Conservation (phyloP, 2,113 vertebrate species). For the Protobothrops mucrosquamatus region DNA sequence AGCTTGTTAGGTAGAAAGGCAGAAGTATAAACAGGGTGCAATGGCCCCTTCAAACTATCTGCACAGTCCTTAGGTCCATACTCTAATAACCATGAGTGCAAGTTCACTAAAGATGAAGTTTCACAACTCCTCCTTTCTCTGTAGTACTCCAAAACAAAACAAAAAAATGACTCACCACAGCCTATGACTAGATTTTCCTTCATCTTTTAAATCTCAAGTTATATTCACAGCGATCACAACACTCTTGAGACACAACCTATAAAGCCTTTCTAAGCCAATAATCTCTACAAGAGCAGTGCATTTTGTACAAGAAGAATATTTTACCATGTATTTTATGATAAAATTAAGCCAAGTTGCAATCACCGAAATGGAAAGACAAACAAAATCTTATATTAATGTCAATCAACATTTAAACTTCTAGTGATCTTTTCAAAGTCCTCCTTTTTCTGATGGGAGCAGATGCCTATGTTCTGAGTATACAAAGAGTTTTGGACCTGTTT, state of each 20-base stretch:
- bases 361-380: slow-evolving; percentile 51
- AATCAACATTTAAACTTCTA: slow-evolving; percentile 46
- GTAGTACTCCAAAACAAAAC: not conserved
- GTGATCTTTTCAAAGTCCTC: slow-evolving; percentile 45
- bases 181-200: not conserved
- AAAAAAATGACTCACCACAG: not conserved
- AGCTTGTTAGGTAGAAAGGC: not conserved
- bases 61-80: not conserved
- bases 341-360: slow-evolving; percentile 51
- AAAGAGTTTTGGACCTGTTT: slow-evolving; percentile 56
- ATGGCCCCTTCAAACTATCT: not conserved
- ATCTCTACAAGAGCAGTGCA: slow-evolving; percentile 32
- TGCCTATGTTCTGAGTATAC: slow-evolving; percentile 67
- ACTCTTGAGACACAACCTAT: slow-evolving; percentile 30
- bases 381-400: slow-evolving; percentile 44
- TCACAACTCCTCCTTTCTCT: not conserved
- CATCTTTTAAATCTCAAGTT: slow-evolving; percentile 36
- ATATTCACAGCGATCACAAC: slow-evolving; percentile 46
- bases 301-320: slow-evolving; percentile 47
- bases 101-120: not conserved
- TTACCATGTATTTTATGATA: slow-evolving; percentile 59
- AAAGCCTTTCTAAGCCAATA: slow-evolving; percentile 46
- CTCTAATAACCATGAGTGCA: not conserved
- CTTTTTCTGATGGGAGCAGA: slow-evolving; percentile 42
- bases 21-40: not conserved